Conservation (phyloP, 2,113 vertebrate species). For the Aegotheles bennettii region DNA sequence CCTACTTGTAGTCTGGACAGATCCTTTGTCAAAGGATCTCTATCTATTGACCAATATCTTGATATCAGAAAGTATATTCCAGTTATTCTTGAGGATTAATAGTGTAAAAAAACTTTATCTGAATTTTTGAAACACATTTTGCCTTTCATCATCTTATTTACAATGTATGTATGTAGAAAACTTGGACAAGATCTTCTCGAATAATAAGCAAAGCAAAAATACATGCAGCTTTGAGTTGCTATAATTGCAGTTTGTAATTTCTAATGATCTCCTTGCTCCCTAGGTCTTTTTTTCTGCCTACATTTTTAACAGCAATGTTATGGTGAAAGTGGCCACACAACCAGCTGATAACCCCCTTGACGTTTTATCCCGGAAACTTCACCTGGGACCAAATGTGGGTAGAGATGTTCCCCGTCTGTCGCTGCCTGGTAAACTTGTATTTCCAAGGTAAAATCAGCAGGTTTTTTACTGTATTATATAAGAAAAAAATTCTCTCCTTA, state of each 20-base stretch:
- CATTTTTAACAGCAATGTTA: conserved; percentile 99
- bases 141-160: not conserved
- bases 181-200: not conserved
- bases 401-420: conserved; percentile 95
- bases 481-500: not conserved
- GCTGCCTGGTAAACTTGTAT: conserved; percentile 95
- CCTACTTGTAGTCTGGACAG: not conserved
- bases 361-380: conserved; percentile 94
- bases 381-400: conserved; percentile 92
- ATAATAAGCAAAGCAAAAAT: not conserved
- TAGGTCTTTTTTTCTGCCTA: conserved; percentile 99
- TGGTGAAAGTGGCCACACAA: conserved; percentile 99
- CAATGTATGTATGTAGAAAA: fast-evolving
- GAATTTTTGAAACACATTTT: not conserved
- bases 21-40: not conserved
- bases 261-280: not conserved
- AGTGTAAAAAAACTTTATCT: not conserved
- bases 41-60: not conserved
- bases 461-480: not conserved
- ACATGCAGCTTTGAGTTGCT: not conserved
- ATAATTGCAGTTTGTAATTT: not conserved
- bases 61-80: not conserved
- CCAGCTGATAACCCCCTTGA: conserved; percentile 98
- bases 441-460: conserved; percentile 85
- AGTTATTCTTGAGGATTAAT: not conserved